Percentiles rank a stretch among this genome's conserved stretches.
These are phyloP conservation scores for Staurois parvus DNA, from an alignment of 2,797 vertebrate genomes.

Conservation along the genomic window DNA sequence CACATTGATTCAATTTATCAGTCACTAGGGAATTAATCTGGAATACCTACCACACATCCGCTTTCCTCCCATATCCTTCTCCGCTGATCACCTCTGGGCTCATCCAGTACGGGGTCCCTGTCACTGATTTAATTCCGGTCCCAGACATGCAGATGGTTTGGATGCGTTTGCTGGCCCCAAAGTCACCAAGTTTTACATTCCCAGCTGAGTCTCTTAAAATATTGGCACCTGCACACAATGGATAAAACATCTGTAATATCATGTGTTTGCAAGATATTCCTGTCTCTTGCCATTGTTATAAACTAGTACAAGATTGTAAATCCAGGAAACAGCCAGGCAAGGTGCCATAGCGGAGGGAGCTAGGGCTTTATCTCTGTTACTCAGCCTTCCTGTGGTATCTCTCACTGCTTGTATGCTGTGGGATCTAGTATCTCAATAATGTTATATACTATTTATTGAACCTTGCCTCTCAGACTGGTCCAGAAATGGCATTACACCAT, in stretches of 20 bases:
- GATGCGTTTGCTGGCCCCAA: constrained; percentile 92
- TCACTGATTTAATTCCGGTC: constrained; percentile 92
- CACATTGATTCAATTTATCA: constrained; percentile 10
- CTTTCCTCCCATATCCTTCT: constrained; percentile 91
- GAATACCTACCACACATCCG: constrained; percentile 87
- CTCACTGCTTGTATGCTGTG: constrained; percentile 1
- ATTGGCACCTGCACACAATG: constrained; percentile 83
- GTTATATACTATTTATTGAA: background rate
- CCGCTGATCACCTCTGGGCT: constrained; percentile 93
- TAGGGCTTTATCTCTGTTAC: constrained; percentile 15
- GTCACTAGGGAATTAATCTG: constrained; percentile 4
- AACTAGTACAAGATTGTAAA: background rate
- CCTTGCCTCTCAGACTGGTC: background rate
- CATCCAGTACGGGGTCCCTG: constrained; percentile 96
- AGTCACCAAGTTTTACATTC: constrained; percentile 94
- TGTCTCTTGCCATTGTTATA: constrained; percentile 50
- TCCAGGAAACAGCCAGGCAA: constrained; percentile 36
- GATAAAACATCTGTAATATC: constrained; percentile 51
- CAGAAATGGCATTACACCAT: background rate
- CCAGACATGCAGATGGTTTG: constrained; percentile 96
- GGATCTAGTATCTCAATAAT: constrained; percentile 10
- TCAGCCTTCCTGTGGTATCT: constrained; percentile 34
- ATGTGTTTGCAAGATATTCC: background rate
- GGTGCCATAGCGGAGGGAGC: background rate
- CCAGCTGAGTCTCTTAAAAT: constrained; percentile 91